A percentile compares a stretch with the other conserved stretches of the same genome.
Evolutionary conservation across 2,113 vertebrate genomes (phyloP).

Genomic region (Zootoca vivipara): DNA sequence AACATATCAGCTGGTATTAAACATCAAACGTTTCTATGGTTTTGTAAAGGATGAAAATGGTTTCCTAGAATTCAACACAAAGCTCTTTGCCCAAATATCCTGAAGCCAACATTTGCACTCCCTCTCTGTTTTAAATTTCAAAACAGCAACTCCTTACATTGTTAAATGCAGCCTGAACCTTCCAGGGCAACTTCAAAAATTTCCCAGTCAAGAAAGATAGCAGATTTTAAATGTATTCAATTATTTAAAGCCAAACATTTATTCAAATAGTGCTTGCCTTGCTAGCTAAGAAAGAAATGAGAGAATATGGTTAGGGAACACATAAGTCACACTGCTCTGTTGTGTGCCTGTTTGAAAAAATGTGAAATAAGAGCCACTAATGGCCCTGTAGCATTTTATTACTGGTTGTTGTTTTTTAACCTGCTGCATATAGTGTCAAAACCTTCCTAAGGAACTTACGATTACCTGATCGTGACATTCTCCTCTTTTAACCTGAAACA

Average conservation of each 20-base stretch:
- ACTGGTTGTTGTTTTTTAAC: too few species aligned
- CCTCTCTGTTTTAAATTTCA: slow-evolving; percentile 25
- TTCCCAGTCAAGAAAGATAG: neutral
- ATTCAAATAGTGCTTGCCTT: slow-evolving; percentile 3
- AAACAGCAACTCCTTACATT: neutral
- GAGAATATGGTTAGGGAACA: neutral
- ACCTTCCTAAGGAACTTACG: neutral
- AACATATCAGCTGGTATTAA: neutral
- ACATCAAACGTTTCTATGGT: neutral
- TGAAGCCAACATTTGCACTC: neutral
- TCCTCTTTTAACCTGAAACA: neutral
- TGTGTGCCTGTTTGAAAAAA: neutral
- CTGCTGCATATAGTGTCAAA: neutral
- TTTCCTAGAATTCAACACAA: slow-evolving; percentile 1
- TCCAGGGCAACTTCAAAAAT: neutral
- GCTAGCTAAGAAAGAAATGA: neutral
- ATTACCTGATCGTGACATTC: neutral
- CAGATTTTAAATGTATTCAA: slow-evolving; percentile 4
- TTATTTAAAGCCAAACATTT: slow-evolving; percentile 3
- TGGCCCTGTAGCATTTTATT: neutral
- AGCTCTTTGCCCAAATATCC: neutral
- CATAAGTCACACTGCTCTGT: neutral
- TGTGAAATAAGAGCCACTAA: neutral
- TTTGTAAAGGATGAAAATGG: neutral
- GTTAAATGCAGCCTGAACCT: neutral